Base-by-base conservation (phyloP, 1,140 invertebrate genomes). In the Heliothis virescens region DNA sequence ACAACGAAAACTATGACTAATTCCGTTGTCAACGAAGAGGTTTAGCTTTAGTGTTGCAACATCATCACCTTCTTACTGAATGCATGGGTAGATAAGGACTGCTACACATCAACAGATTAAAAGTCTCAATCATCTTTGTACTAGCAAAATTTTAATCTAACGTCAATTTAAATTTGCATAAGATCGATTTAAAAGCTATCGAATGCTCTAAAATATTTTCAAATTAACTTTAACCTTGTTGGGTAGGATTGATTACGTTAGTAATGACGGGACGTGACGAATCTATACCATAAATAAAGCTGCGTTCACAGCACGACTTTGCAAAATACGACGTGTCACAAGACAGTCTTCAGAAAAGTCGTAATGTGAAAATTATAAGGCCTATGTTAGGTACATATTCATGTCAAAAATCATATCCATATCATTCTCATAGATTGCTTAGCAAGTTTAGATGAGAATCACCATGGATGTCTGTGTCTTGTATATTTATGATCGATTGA, bases 391-490 rank as follows among this genome's bases (percentile, higher is more conserved):
- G 34, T 41, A 41, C 60, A 63, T 60, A 9, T 62, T 15, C 5
- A n/a, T 62, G 26, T 62, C 18, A 21, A 69, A 50, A 48, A 72
- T 62, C 60, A 82, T 71, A 41, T 83, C 85, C 85, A 90, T 91
- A 87, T 47, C 34, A 82, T 88, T 89, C 90, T 93, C 92, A 92
- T 90, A 78, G 26, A 92, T 91, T 91, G 88, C 86, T 50, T 18
- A 50, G 90, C 89, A 91, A 93, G 88, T 2, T 34, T 60, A 87
- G 87, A 88, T 94, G 92, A 94, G 89, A 89, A 83, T 81, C 60
- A 77, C 84, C 73, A 86, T 90, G 83, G 87, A 79, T 86, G 12
- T 34, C 34, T 15, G 60, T 60, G 18, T 72, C 48, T 55, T 52
- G 69, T 72, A 72, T 41, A 41, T 60, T 21, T 26, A 34, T 26